A percentile compares a stretch with the other conserved stretches of the same genome.
Conservation (phyloP, 1,140 invertebrate genomes). For the Eciton burchellii region DNA sequence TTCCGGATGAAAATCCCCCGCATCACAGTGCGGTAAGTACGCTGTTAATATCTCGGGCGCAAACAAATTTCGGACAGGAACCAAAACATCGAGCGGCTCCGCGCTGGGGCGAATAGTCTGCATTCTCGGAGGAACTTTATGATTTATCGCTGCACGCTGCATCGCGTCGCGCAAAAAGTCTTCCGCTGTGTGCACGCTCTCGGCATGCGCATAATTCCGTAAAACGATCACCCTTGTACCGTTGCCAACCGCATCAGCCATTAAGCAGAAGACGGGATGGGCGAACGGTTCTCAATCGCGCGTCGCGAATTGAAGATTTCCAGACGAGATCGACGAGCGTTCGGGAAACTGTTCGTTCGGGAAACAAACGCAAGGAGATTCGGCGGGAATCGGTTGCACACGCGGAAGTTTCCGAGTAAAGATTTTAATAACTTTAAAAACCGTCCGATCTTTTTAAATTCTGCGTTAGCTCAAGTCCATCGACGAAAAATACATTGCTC, state of each 20-base stretch:
- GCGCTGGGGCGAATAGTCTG: neutral
- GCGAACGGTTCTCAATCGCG: conserved; percentile 19
- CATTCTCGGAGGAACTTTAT: conserved; percentile 25
- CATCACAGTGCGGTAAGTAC: neutral
- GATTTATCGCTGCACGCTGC: conserved; percentile 43
- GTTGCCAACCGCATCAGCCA: conserved; percentile 46
- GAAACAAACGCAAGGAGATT: neutral
- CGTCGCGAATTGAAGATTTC: conserved; percentile 4
- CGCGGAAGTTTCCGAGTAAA: neutral
- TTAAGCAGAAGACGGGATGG: neutral
- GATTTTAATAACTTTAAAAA: neutral
- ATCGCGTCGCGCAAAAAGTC: conserved; percentile 17
- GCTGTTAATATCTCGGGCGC: neutral
- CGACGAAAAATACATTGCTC: neutral
- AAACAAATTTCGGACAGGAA: neutral
- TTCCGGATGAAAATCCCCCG: neutral
- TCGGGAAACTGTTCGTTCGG: neutral
- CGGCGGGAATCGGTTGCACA: neutral
- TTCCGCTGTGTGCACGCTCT: conserved; percentile 23
- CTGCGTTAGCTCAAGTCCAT: too few species aligned
- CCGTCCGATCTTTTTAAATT: too few species aligned
- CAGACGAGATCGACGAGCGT: neutral
- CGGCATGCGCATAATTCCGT: conserved; percentile 59
- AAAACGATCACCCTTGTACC: conserved; percentile 51
- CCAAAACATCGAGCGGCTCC: neutral